phyloP scores from a whole-genome alignment of 2,113 vertebrate genomes.

The Pyxicephalus adspersus region DNA sequence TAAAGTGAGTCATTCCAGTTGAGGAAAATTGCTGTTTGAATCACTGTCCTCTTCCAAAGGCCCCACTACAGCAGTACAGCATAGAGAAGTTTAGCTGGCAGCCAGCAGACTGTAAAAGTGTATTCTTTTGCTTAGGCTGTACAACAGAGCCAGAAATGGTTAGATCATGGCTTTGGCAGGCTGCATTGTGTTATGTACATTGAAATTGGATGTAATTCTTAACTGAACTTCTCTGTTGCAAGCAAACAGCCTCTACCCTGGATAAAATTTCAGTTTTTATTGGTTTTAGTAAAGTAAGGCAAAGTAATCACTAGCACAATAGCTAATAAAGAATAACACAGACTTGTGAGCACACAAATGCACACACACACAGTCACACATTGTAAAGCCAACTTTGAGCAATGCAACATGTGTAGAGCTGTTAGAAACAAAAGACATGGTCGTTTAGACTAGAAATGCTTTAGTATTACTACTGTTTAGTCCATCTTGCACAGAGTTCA shows the following conservation, averaged over 20 bases:
- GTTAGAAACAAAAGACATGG: too few relatives aligned
- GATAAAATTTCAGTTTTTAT: neutral
- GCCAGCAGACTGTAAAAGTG: conserved; percentile 17
- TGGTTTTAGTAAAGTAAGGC: neutral
- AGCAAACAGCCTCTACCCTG: neutral
- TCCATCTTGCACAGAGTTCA: too few relatives aligned
- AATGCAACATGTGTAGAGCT: too few relatives aligned
- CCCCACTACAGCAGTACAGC: neutral
- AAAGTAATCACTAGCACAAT: neutral
- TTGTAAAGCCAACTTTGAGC: too few relatives aligned
- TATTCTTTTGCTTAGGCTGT: conserved; percentile 14
- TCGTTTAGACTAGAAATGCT: too few relatives aligned
- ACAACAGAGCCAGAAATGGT: conserved; percentile 5
- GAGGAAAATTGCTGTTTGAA: neutral
- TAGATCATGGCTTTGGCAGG: conserved; percentile 26
- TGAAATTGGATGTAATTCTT: conserved; percentile 15
- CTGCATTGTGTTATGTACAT: conserved; percentile 18
- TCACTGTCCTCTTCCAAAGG: neutral
- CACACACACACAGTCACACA: neutral
- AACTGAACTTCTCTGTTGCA: neutral
- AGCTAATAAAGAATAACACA: neutral
- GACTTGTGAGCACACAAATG: neutral
- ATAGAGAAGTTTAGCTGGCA: neutral
- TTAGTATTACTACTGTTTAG: too few relatives aligned
- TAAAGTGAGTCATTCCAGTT: neutral